Evolutionary conservation across 2,888 invertebrate genomes (phyloP).

Genomic region (Drosophila hamatofila): DNA sequence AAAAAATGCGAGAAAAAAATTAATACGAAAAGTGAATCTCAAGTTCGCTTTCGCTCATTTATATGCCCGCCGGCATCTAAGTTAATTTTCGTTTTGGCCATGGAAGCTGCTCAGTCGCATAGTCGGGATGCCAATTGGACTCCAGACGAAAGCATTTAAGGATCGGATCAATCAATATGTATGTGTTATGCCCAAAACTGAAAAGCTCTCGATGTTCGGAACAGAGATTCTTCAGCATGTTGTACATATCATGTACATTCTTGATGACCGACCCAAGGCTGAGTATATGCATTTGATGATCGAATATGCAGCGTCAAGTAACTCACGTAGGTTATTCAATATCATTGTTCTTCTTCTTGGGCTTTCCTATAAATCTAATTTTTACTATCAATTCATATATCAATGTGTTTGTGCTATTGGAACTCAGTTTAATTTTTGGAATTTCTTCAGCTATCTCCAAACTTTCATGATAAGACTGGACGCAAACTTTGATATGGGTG

Average conservation of each 20-base stretch:
- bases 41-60: conserved; percentile 52
- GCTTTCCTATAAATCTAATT: background rate
- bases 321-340: background rate
- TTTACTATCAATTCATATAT: background rate
- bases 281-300: background rate
- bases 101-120: conserved; percentile 15
- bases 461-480: background rate
- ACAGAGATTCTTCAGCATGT: conserved; percentile 20
- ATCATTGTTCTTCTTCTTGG: background rate
- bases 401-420: background rate
- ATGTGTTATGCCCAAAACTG: conserved; percentile 28
- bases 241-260: conserved; percentile 28
- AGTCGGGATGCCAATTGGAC: conserved; percentile 12
- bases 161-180: conserved; percentile 29
- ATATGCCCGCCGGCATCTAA: conserved; percentile 43
- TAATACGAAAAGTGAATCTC: conserved; percentile 18
- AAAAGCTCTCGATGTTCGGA: conserved; percentile 9
- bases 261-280: background rate
- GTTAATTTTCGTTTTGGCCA: conserved; percentile 1
- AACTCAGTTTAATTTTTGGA: background rate
- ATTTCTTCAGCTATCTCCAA: conserved; percentile 4
- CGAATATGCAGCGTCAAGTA: background rate
- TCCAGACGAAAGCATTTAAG: conserved; percentile 19
- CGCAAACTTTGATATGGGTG: background rate
- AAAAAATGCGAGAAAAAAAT: background rate